Evolutionary conservation across 1,140 invertebrate species (phyloP), one percentile per base, ranked within the genome.

Genomic region (Leptonema lineaticorne): DNA sequence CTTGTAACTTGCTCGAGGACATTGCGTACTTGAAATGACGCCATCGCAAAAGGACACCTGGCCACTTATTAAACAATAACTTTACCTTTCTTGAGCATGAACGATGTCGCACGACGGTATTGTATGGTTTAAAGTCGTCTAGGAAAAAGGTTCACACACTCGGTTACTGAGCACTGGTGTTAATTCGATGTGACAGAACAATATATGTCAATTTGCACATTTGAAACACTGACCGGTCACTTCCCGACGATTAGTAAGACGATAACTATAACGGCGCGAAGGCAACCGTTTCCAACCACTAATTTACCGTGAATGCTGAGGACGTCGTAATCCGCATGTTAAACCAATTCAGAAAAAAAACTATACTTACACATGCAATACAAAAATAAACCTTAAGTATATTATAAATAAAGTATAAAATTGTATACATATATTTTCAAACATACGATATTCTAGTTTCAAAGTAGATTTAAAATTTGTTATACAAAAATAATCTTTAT

Each of bases 11-110:
- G n/a, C n/a, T n/a, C n/a, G n/a, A n/a, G n/a, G n/a, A n/a, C n/a
- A n/a, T n/a, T n/a, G n/a, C n/a, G n/a, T n/a, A n/a, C n/a, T n/a
- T n/a, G n/a, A n/a, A n/a, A n/a, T n/a, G n/a, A n/a, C n/a, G n/a
- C n/a, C n/a, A n/a, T n/a, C n/a, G n/a, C n/a, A n/a, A n/a, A n/a
- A n/a, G n/a, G n/a, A n/a, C n/a, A n/a, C n/a, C n/a, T n/a, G n/a
- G n/a, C n/a, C n/a, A n/a, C n/a, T n/a, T n/a, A n/a, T n/a, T n/a
- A n/a, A n/a, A n/a, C n/a, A n/a, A n/a, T n/a, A n/a, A n/a, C n/a
- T 14, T 66, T 67, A 72, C 70, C 70, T 72, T 72, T 72, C 66
- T 72, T 72, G 59, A 72, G 67, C 70, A 72, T 72, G 63, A 28
- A 48, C 2, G 20, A 22, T 20, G 46, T 67, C 48, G 20, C 56